Evolutionary conservation across 2,888 invertebrate genomes (phyloP), one percentile per base, ranked within the genome.

Genomic region (Conchocele bisecta): DNA sequence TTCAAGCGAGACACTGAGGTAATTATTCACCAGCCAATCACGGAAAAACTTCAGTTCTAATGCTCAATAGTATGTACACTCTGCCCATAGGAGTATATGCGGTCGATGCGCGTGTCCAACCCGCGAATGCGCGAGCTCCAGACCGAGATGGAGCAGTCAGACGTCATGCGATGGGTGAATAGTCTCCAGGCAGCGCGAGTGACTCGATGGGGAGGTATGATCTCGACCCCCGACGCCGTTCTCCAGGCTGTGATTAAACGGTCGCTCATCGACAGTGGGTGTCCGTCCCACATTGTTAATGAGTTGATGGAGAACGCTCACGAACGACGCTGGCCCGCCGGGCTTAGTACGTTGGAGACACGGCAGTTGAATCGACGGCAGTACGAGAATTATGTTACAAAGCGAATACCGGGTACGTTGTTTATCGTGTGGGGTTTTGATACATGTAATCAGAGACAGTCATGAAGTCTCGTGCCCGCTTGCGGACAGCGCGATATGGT

Each of bases 131-230:
- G 97, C 57, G 96, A 96, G 26, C 94, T 97, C 58, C 96, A 97
- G 3, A 97, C 97, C 89, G 96, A 97, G 88, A 97, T 98, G 95
- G 98, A 98, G 91, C 94, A 96, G 60, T 97, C 97, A 88, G 98
- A 98, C 91, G 96, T 98, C 66, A 93, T 22, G 67, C 88, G 90
- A 63, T 91, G 91, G 91, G 86, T 88, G 26, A 72, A 75, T 28
- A 85, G 85, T 42, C 74, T 91, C 29, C 86, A 86, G 58, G 79
- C 88, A 17, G 91, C 91, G 22, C 93, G 97, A 69, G 98, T 98
- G 46, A 97, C 97, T 0, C 94, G 98, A 66, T 98, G 98, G 98
- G 98, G 98, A 60, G 98, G 98, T 63, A 98, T 98, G 97, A 98
- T 98, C 88, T 98, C 98, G 29, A 98, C 98, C 13, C 98, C 98